Base-by-base conservation (phyloP, 2,888 invertebrate species). In the Sphaerophoria rueppellii region DNA sequence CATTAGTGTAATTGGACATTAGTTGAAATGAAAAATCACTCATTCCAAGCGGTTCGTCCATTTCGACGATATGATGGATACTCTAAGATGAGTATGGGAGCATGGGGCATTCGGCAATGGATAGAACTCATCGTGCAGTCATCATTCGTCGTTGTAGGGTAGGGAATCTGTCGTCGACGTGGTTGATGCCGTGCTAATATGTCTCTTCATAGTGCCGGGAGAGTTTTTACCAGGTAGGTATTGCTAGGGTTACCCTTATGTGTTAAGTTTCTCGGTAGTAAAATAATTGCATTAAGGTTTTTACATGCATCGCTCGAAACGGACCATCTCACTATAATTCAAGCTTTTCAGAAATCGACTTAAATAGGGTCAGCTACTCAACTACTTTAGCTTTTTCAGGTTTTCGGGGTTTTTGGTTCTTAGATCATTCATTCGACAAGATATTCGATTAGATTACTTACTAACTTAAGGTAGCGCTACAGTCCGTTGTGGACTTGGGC, bases 1-100 rank as follows among this genome's bases (percentile, higher is more conserved):
- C 88, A 88, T 88, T 88, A 88, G 87, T 87, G 87, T 88, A 88
- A 88, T 88, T 88, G 88, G 88, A 88, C 88, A 88, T 88, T 88
- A 88, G 88, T 88, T 87, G 87, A 88, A 88, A 88, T 88, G 88
- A 88, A 88, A 88, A 88, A 88, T 87, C 87, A 87, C 86, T 88
- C 87, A 85, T 87, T 87, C 79, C 86, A 67, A 80, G 57, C 57
- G 60, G 73, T 75, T 78, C 71, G 86, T 83, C 74, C 82, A 16
- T 16, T 55, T 40, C 81, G 80, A 65, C 72, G 71, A 9, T 72
- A 77, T 82, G 80, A 78, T 71, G 82, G 58, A 85, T 43, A 11
- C 9, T 43, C 7, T 40, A 9, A 9, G 40, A 40, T n/a, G 60
- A 67, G 24, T 16, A 11, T 43, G 46, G n/a, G 40, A 12, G 48